Evolutionary conservation across 2,888 invertebrate genomes (phyloP), one percentile per base, ranked within the genome.

Genomic region (Protophormia terraenovae): DNA sequence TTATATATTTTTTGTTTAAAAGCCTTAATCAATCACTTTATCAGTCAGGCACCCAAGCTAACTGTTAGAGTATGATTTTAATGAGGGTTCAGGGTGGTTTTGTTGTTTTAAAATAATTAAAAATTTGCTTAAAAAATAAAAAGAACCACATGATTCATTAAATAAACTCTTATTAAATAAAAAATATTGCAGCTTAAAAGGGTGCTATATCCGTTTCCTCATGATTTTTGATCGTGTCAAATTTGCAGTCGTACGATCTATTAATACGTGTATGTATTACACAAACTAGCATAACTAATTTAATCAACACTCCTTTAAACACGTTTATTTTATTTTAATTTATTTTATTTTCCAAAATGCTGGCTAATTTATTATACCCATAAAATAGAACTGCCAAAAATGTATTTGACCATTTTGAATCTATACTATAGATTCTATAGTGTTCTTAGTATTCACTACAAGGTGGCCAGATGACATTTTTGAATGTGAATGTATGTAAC

Each of bases 131-230:
- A 6, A 58, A 67, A 77, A 58, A 58, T 16, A 32, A 67, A 67
- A 14, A 58, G 8, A 58, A 66, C 76, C 66, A 29, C 16, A 12
- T 76, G 66, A 32, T 24, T 60, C 14, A 16, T 35, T 41, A 55
- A 75, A 0, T 19, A 29, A 41, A 80, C 27, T 64, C 5, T n/a
- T 35, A 10, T 60, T 64, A 47, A 22, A 50, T 45, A n/a, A 10
- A 45, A 35, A 32, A 55, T 19, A 69, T 24, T 47, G 32, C 1
- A 12, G 38, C 29, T 35, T 16, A 7, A 45, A 62, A 78, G 6
- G 69, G 81, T 85, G 81, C 53, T 64, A 82, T 82, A 75, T 85
- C 73, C 81, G 81, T 62, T 84, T 77, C 73, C 69, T 62, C 22
- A 32, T 35, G 12, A 55, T 12, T 1, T n/a, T 60, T 29, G 62